Conservation (phyloP, 2,888 invertebrate genomes). For the Dascillus cervinus region DNA sequence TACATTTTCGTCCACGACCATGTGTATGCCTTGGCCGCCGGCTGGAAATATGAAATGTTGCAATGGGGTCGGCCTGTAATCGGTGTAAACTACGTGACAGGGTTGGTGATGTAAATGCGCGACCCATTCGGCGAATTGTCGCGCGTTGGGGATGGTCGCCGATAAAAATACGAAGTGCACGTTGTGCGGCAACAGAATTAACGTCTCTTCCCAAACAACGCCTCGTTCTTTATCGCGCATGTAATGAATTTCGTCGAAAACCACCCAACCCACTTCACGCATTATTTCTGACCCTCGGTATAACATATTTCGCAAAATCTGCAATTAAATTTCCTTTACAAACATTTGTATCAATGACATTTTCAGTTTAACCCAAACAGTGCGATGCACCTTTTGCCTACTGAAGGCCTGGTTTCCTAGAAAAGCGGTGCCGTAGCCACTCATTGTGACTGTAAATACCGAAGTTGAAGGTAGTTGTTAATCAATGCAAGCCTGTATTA, state of each 20-base stretch:
- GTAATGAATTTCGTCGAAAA: slow-evolving; percentile 99
- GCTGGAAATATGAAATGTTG: slow-evolving; percentile 98
- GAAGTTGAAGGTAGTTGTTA: no score
- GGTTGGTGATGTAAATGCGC: slow-evolving; percentile 91
- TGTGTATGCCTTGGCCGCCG: slow-evolving; percentile 92
- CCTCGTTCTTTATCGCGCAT: slow-evolving; percentile 99
- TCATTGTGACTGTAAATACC: no score
- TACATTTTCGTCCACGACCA: slow-evolving; percentile 88
- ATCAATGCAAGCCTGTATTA: no score
- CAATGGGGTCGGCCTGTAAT: slow-evolving; percentile 93
- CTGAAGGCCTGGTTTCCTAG: no score
- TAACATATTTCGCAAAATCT: slow-evolving; percentile 96
- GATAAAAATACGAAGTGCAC: slow-evolving; percentile 98
- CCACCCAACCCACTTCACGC: slow-evolving; percentile 99
- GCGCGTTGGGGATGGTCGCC: slow-evolving; percentile 98
- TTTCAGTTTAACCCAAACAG: no score
- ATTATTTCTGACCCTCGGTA: slow-evolving; percentile 98
- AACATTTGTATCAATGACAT: no score
- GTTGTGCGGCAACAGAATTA: slow-evolving; percentile 94
- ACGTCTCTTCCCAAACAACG: slow-evolving; percentile 99
- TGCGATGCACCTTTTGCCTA: no score
- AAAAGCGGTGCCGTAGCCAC: no score
- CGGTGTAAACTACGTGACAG: slow-evolving; percentile 98
- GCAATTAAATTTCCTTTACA: slow-evolving; percentile 22
- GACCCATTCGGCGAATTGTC: slow-evolving; percentile 94